phyloP scores from a whole-genome alignment of 2,113 vertebrate genomes.

The Gopherus flavomarginatus region DNA sequence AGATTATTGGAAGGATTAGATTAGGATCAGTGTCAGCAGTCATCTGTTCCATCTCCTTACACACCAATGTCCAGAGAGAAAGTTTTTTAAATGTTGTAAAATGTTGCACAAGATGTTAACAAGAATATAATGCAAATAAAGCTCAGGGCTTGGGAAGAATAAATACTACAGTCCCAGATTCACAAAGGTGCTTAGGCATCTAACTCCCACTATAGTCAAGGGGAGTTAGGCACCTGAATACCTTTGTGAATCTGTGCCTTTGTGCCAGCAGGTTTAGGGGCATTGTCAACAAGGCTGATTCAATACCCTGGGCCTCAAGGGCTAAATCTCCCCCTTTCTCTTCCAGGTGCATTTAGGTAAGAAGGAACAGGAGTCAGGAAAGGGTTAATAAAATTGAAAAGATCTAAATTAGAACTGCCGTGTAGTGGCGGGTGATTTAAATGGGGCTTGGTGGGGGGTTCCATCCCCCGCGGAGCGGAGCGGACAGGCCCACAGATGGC shows the following conservation, averaged over 20 bases:
- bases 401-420: background rate
- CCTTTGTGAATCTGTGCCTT: background rate
- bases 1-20: constrained; percentile 73
- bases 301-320: background rate
- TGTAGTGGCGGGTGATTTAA: constrained; percentile 68
- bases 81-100: background rate
- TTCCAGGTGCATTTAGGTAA: background rate
- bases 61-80: constrained; percentile 19
- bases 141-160: background rate
- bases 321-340: background rate
- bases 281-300: background rate
- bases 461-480: background rate
- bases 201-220: background rate
- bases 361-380: background rate
- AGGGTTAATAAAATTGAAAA: background rate
- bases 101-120: background rate
- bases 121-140: background rate
- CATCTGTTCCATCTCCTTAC: constrained; percentile 53
- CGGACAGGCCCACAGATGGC: too few species aligned
- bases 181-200: background rate
- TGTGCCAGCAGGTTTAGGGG: background rate
- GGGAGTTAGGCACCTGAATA: background rate
- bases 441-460: background rate
- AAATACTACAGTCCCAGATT: background rate
- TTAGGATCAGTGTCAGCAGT: constrained; percentile 63